phyloP scores from a whole-genome alignment of 2,888 invertebrate genomes.

The Papilio demoleus region DNA sequence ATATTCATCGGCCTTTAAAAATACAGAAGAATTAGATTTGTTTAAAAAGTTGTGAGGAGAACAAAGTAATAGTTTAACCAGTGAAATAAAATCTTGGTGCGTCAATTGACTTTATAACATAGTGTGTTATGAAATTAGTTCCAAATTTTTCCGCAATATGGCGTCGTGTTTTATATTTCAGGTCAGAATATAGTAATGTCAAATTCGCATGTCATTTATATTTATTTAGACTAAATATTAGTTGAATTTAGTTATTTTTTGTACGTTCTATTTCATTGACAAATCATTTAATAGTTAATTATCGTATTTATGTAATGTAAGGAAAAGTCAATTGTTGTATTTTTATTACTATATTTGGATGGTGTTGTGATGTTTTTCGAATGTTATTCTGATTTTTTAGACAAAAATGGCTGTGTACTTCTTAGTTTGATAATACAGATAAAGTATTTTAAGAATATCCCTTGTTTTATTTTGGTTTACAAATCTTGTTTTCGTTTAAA shows the following conservation, averaged over 20 bases:
- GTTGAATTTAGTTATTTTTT: constrained; percentile 30
- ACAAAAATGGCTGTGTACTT: constrained; percentile 80
- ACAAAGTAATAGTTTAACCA: too few species aligned
- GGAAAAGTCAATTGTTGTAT: constrained; percentile 36
- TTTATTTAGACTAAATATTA: background rate
- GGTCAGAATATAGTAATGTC: too few species aligned
- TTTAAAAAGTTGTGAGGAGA: too few species aligned
- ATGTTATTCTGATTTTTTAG: constrained; percentile 47
- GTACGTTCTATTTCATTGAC: constrained; percentile 7
- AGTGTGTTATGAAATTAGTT: too few species aligned
- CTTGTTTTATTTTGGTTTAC: background rate
- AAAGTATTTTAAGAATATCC: constrained; percentile 33
- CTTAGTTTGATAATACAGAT: constrained; percentile 62
- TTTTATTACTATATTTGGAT: constrained; percentile 26
- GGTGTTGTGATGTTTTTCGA: constrained; percentile 33
- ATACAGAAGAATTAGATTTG: too few species aligned
- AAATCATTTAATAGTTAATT: constrained; percentile 4
- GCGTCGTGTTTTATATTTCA: too few species aligned
- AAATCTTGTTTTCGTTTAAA: background rate
- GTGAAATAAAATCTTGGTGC: too few species aligned
- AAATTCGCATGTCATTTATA: background rate
- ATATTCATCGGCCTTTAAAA: too few species aligned
- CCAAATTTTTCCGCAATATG: too few species aligned
- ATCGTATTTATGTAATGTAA: constrained; percentile 16
- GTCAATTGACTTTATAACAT: too few species aligned